Base-by-base conservation (phyloP, 2,888 invertebrate species). In the Pseudanteris insignis region DNA sequence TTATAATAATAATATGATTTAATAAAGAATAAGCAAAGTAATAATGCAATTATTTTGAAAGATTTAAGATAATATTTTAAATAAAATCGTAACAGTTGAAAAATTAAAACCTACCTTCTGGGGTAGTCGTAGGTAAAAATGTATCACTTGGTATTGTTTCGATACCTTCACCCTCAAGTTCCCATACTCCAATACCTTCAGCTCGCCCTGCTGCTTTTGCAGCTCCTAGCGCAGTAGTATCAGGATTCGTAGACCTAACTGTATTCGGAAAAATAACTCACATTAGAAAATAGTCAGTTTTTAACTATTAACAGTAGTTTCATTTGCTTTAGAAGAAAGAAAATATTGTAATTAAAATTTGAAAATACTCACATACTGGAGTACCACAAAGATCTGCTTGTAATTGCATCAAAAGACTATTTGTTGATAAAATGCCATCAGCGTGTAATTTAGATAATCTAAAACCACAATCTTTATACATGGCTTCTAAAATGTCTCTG, bases 371-470 rank as follows among this genome's bases (percentile, higher is more conserved):
- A 89, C 93, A 90, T 21, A 98, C 93, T 58, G 93, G 90, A 66
- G 96, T 88, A 0, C 97, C 97, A 37, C 90, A 86, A 8, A 97
- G 85, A 79, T 99, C 97, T 0, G 98, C 94, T 80, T 98, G 97
- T 40, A 98, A 76, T 79, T 99, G 98, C 92, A 98, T 94, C 33
- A 99, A 84, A 2, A 96, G 83, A 73, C 88, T 88, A 77, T 97
- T 98, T 3, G 86, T 86, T 0, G 94, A 91, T 89, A 99, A 90
- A 70, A 89, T 91, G 0, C 99, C 99, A 76, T 99, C 98, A 0
- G 96, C 94, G 78, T 94, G 88, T 0, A 98, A 82, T 70, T 91
- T 90, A 0, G 86, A 84, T 11, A 96, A 81, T 0, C 90, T 88
- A 76, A 91, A 85, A 0, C 93, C 93, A 72, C 93, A 93, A 82